Conservation (phyloP, 2,888 invertebrate species). For the Idaea dimidiata region DNA sequence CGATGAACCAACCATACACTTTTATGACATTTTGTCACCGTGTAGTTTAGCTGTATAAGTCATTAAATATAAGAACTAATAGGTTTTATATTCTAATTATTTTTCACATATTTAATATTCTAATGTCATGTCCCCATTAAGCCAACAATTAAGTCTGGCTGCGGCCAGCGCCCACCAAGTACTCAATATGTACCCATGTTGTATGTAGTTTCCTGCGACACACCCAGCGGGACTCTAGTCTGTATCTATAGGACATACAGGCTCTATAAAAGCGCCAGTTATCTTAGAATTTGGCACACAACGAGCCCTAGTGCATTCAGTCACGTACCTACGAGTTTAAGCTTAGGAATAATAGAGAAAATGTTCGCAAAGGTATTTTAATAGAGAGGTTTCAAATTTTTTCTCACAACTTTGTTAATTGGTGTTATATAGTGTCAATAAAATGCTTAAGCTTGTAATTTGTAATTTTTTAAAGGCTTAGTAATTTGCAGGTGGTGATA, state of each 20-base stretch:
- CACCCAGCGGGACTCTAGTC: constrained; percentile 47
- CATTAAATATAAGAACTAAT: neutral
- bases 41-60: neutral
- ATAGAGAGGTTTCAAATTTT: neutral
- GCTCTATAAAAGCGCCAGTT: constrained; percentile 71
- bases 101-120: neutral
- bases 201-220: constrained; percentile 53
- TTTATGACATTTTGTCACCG: neutral
- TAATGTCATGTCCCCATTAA: constrained; percentile 40
- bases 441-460: neutral
- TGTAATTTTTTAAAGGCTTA: neutral
- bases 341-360: constrained; percentile 56
- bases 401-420: constrained; percentile 3
- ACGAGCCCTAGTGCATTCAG: constrained; percentile 65
- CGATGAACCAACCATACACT: neutral
- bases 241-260: constrained; percentile 66
- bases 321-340: constrained; percentile 51
- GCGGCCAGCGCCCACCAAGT: constrained; percentile 63
- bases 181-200: constrained; percentile 24
- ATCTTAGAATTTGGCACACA: constrained; percentile 72
- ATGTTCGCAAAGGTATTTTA: constrained; percentile 71
- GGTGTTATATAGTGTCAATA: constrained; percentile 1
- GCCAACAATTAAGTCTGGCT: constrained; percentile 50
- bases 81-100: neutral
- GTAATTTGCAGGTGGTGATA: constrained; percentile 46